Percentiles rank a stretch among this genome's conserved stretches.
Conservation (phyloP, 1,140 invertebrate species). For the Mycetomoellerius zeteki region DNA sequence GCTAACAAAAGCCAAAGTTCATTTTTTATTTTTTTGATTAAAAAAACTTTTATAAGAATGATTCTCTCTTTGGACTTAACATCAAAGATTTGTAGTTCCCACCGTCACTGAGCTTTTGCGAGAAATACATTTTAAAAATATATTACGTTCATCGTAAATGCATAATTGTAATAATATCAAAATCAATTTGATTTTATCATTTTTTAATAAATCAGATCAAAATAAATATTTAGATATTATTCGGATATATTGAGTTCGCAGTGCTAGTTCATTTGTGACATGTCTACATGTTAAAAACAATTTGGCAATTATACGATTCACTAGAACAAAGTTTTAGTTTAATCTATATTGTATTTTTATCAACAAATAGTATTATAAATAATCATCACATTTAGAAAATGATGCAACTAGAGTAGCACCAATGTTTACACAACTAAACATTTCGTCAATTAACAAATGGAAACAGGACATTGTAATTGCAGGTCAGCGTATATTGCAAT, state of each 20-base stretch:
- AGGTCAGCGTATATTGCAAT: slow-evolving; percentile 34
- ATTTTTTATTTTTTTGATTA: slow-evolving; percentile 12
- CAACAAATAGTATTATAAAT: neutral
- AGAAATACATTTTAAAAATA: neutral
- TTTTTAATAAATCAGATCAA: neutral
- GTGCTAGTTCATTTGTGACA: too few species aligned
- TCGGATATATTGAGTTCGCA: too few species aligned
- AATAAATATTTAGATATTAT: slow-evolving; percentile 2
- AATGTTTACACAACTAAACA: slow-evolving; percentile 23
- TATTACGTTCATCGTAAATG: neutral
- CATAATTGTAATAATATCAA: slow-evolving; percentile 5
- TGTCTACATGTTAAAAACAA: too few species aligned
- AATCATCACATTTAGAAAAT: slow-evolving; percentile 1
- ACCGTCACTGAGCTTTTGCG: neutral
- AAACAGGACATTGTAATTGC: slow-evolving; percentile 58
- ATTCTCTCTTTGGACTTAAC: neutral
- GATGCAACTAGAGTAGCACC: neutral
- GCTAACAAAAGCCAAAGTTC: neutral
- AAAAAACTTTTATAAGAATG: neutral
- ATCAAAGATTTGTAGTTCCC: slow-evolving; percentile 23
- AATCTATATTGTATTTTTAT: neutral
- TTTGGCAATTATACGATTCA: too few species aligned
- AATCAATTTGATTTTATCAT: neutral
- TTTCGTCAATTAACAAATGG: slow-evolving; percentile 53
- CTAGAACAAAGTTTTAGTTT: too few species aligned